Evolutionary conservation across 1,140 invertebrate species (phyloP), one percentile per base, ranked within the genome.

Genomic region (Caenorhabditis brenneri): DNA sequence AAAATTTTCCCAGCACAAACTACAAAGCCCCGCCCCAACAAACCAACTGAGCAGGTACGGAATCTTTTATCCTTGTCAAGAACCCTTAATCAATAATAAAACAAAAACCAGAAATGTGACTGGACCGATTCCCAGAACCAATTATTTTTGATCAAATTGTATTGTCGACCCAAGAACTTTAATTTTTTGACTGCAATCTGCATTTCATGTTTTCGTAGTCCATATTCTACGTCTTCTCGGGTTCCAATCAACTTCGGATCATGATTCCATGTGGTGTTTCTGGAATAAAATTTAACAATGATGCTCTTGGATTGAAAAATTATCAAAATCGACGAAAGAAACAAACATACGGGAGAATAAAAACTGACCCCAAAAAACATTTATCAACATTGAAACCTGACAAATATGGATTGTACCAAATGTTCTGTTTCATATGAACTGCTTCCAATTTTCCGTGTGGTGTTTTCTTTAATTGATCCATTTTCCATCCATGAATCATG

Each of bases 401-500:
- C 9, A 5, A 7, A 12, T 49, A 46, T 5, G 78, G 78, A 16
- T 49, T 48, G 27, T 80, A 80, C 78, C 78, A 80, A 0, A 16
- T 15, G 22, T 27, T 12, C 39, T 42, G 36, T 2, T 19, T 24
- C 36, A 6, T 9, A 49, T 15, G 7, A 33, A 78, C 12, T n/a
- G 15, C 9, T 22, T 16, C 36, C 24, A 49, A 22, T 0, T 42
- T 22, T 9, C 53, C 24, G 0, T 3, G 1, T 9, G 39, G 19
- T 0, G 19, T 1, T 12, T 48, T 29, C 46, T 51, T 46, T 12
- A 80, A 29, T 6, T 80, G n/a, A 6, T 49, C n/a, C 6, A 29
- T 49, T 29, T 60, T 81, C 53, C 51, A 65, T 3, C 53, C 51
- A 39, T 60, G 51, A 60, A 81, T 51, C 80, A 81, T 81, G 16